A percentile compares a stretch with the other conserved stretches of the same genome.
These are phyloP conservation scores for Lasioglossum lativentre DNA, from an alignment of 2,888 invertebrate genomes.

Conservation along the genomic window DNA sequence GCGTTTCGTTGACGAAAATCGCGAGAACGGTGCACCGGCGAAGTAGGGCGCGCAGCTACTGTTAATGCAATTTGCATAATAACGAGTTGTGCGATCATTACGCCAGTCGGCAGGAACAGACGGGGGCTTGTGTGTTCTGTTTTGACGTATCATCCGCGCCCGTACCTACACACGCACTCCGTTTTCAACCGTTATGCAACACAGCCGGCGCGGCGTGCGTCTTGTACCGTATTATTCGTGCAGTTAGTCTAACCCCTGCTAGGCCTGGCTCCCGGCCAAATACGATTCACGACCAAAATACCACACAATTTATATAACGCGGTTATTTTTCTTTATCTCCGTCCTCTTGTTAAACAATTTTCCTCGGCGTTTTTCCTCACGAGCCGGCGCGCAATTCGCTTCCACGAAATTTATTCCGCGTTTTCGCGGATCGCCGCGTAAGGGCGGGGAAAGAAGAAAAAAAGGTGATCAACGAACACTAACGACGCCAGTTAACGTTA, in stretches of 20 bases:
- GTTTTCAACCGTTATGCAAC: constrained; percentile 79
- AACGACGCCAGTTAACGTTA: constrained; percentile 19
- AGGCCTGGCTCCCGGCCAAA: constrained; percentile 79
- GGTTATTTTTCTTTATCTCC: constrained; percentile 20
- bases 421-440: background rate
- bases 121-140: constrained; percentile 51
- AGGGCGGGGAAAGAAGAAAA: background rate
- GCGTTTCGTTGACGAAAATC: constrained; percentile 18
- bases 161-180: constrained; percentile 62
- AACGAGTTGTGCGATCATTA: constrained; percentile 71
- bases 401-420: background rate
- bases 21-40: constrained; percentile 39
- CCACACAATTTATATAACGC: constrained; percentile 81
- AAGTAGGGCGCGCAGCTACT: constrained; percentile 72
- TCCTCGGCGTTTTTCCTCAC: background rate
- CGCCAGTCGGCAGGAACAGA: constrained; percentile 47
- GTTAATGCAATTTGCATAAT: constrained; percentile 76
- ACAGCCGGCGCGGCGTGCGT: constrained; percentile 67
- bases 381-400: constrained; percentile 13
- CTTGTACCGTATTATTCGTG: constrained; percentile 74
- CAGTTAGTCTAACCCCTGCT: constrained; percentile 77
- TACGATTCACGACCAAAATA: constrained; percentile 81
- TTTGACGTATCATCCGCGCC: constrained; percentile 63
- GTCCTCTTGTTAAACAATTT: background rate
- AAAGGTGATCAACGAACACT: constrained; percentile 24